Evolutionary conservation across 2,113 vertebrate genomes (phyloP).

Genomic region (Catagonus wagneri): DNA sequence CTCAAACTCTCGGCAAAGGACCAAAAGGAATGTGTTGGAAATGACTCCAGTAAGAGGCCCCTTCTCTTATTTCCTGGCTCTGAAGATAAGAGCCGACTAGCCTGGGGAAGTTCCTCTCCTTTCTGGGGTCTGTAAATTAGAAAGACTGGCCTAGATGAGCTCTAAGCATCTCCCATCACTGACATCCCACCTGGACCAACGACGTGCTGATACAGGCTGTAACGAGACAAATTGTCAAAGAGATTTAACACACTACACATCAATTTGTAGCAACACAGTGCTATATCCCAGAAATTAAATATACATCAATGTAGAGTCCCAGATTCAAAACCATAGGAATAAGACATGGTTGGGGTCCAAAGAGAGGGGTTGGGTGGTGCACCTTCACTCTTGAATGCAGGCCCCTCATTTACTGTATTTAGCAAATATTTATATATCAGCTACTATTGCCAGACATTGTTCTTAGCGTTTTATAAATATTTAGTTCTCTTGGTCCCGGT

Average conservation of each 20-base stretch:
- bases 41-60: not conserved
- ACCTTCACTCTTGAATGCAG: rapidly evolving
- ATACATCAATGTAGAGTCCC: not conserved
- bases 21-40: rapidly evolving
- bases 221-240: not conserved
- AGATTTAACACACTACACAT: not conserved
- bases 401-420: not conserved
- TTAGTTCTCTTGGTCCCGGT: not conserved
- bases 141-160: no score
- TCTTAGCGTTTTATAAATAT: not conserved
- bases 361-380: not conserved
- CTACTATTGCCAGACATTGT: not conserved
- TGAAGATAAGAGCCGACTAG: not conserved
- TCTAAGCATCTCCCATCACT: not conserved
- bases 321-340: not conserved
- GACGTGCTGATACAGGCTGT: no score
- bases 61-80: not conserved
- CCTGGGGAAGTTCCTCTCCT: not conserved
- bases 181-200: not conserved
- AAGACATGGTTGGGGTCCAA: not conserved
- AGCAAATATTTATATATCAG: not conserved
- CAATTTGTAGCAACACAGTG: not conserved
- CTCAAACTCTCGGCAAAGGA: not conserved
- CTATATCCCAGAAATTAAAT: not conserved
- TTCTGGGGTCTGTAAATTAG: not conserved